Base-by-base conservation (phyloP, 2,113 vertebrate genomes). In the Grammomys dolichurus region DNA sequence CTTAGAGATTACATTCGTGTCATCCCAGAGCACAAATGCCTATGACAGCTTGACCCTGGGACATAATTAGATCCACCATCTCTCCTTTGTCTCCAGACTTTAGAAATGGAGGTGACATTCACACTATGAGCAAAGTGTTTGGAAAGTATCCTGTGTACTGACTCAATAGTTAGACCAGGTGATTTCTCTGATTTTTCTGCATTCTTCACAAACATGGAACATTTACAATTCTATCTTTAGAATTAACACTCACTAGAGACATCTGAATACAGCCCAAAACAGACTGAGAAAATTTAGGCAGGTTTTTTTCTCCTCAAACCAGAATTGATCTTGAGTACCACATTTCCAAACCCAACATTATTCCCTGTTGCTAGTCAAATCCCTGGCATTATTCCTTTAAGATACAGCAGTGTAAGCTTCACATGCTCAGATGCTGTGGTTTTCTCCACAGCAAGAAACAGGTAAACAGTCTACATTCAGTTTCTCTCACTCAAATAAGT, bases 391-490 rank as follows among this genome's bases (percentile, higher is more conserved):
- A 28, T 40, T 84, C 26, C 36, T 60, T 87, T 97, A 0, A n/a
- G 73, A 94, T 31, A 24, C 77, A 89, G 60, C 63, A 96, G 1
- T 93, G 86, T 70, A 63, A 43, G 26, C 90, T 81, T 33, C 51
- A 85, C 11, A 31, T 70, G 77, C 78, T 67, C 40, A 96, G 72
- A 43, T 95, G 3, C 8, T 73, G 33, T 43, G 9, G 63, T 96
- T 98, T 87, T 92, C 94, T 72, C 97, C 77, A 77, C 28, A 95
- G 95, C 70, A 87, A 58, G 88, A 97, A 88, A 5, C 14, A 91
- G 87, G 58, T 73, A 76, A 67, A 96, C 94, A 51, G 31, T 87
- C 54, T 98, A 67, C 90, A 36, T 90, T 5, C 11, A 96, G 43
- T 36, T 90, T 77, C 24, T 94, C 20, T 60, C 28, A 77, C 63